phyloP scores from a whole-genome alignment of 2,888 invertebrate genomes.

The Smittia aterrima region DNA sequence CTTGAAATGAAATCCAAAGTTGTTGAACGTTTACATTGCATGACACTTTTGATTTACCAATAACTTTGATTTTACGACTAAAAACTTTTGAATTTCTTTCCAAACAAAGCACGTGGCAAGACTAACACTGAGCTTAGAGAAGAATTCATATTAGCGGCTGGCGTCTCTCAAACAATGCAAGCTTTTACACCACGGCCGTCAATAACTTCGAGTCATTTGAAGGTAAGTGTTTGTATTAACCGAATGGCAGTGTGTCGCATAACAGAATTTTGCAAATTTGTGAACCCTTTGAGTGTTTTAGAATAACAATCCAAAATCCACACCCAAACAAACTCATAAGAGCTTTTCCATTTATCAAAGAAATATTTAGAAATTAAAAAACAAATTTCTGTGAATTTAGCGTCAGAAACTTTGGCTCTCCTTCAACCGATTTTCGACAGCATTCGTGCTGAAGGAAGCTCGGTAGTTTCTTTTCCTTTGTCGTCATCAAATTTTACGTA shows the following conservation, averaged over 20 bases:
- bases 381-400: not conserved
- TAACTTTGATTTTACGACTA: not conserved
- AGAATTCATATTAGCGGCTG: constrained; percentile 97
- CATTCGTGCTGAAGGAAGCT: constrained; percentile 12
- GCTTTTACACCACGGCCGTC: constrained; percentile 95
- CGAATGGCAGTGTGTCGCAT: constrained; percentile 6
- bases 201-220: constrained; percentile 64
- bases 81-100: not conserved
- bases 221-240: constrained; percentile 32
- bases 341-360: not conserved
- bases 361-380: not conserved
- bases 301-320: not conserved
- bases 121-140: constrained; percentile 99
- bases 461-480: constrained; percentile 31
- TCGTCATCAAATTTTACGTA: constrained; percentile 25
- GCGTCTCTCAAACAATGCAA: constrained; percentile 98
- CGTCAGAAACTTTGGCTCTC: constrained; percentile 39
- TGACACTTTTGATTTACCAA: not conserved
- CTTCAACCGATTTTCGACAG: constrained; percentile 38
- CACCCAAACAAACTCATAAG: not conserved
- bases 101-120: constrained; percentile 57
- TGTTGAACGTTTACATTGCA: not conserved
- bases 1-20: not conserved
- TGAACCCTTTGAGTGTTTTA: not conserved
- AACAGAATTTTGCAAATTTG: constrained; percentile 2